A percentile compares a stretch with the other conserved stretches of the same genome.
Evolutionary conservation across 2,113 vertebrate species (phyloP).

Genomic region (Mesitornis unicolor): DNA sequence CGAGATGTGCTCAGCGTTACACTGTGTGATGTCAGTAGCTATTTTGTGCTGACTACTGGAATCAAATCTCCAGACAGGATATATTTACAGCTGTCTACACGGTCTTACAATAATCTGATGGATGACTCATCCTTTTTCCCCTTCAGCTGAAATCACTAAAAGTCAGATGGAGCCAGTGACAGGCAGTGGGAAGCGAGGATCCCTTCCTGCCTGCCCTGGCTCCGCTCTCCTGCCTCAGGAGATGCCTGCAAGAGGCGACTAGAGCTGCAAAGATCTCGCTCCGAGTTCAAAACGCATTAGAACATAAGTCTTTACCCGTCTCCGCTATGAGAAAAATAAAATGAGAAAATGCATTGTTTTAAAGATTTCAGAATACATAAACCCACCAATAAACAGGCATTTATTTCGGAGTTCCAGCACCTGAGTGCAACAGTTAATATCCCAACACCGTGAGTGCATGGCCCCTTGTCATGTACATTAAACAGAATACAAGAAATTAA

Average conservation of each 20-base stretch:
- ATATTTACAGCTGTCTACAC: constrained; percentile 57
- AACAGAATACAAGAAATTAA: background rate
- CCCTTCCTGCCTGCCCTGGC: background rate
- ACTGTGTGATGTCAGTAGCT: constrained; percentile 38
- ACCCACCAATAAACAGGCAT: background rate
- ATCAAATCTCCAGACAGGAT: constrained; percentile 68
- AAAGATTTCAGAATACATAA: background rate
- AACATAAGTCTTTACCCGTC: accelerated
- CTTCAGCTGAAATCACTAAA: constrained; percentile 1
- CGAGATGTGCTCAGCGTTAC: background rate
- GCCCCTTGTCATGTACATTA: background rate
- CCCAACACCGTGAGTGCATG: accelerated
- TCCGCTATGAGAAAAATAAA: background rate
- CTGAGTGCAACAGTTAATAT: background rate
- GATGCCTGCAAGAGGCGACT: background rate
- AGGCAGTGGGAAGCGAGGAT: background rate
- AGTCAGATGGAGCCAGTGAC: background rate
- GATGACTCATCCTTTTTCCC: constrained; percentile 58
- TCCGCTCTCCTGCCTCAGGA: background rate
- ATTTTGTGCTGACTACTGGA: constrained; percentile 70
- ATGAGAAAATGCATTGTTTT: background rate
- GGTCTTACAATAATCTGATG: constrained; percentile 42
- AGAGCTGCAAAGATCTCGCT: background rate
- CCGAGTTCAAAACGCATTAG: background rate
- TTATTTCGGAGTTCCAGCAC: background rate